Conservation (phyloP, 2,888 invertebrate genomes). For the Thelaira solivaga region DNA sequence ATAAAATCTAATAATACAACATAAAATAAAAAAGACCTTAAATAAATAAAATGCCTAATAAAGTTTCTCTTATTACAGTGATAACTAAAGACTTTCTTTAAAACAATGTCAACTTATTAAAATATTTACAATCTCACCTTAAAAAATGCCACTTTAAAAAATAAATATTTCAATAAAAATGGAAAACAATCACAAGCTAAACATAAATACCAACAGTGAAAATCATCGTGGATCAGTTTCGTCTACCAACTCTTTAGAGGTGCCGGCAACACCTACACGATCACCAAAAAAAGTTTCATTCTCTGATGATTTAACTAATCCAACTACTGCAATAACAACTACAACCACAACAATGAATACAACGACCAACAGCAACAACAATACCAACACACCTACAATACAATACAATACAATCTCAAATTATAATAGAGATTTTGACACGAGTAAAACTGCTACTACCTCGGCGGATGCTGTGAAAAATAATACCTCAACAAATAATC, state of each 20-base stretch:
- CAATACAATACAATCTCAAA: neutral
- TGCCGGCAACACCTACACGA: constrained; percentile 72
- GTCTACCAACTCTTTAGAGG: constrained; percentile 73
- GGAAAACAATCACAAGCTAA: constrained; percentile 50
- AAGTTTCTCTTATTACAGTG: no score
- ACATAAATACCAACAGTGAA: constrained; percentile 35
- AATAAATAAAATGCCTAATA: no score
- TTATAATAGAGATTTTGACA: constrained; percentile 2
- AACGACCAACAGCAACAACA: neutral
- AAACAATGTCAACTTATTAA: no score
- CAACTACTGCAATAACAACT: constrained; percentile 34
- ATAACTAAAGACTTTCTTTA: no score
- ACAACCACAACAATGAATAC: constrained; percentile 21
- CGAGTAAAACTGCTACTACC: constrained; percentile 43
- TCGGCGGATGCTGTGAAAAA: constrained; percentile 31
- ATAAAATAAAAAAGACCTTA: no score
- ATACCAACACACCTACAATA: no score
- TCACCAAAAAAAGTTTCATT: constrained; percentile 77
- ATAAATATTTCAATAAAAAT: constrained; percentile 20
- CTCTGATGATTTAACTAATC: constrained; percentile 74
- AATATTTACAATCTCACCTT: neutral
- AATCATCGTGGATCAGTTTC: constrained; percentile 75
- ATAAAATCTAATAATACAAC: no score
- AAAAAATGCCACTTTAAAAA: constrained; percentile 14
- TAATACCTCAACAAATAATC: constrained; percentile 67